phyloP scores from a whole-genome alignment of 2,797 vertebrate species.

The Oryzias dopingdopingensis region DNA sequence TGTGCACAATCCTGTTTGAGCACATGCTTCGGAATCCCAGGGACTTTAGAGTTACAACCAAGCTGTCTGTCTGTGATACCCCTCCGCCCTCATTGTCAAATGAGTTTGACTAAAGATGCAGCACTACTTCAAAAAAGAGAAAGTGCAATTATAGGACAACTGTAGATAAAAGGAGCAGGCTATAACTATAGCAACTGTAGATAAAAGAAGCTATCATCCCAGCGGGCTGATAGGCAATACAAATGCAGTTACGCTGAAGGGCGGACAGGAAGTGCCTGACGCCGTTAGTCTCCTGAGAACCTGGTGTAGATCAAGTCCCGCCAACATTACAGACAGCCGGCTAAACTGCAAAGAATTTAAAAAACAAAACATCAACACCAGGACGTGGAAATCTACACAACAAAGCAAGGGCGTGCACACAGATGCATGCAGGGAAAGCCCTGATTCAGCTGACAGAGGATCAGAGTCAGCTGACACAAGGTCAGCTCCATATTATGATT shows the following conservation, averaged over 20 bases:
- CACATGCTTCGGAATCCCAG: slow-evolving; percentile 26
- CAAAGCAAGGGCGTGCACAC: slow-evolving; percentile 31
- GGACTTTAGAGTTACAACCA: slow-evolving; percentile 31
- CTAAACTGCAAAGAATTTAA: background rate
- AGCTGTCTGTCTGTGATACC: slow-evolving; percentile 4
- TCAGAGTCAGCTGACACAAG: slow-evolving; percentile 69
- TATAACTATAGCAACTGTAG: no score
- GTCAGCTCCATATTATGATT: slow-evolving; percentile 60
- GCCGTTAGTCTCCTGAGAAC: slow-evolving; percentile 27
- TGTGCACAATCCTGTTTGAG: slow-evolving; percentile 19
- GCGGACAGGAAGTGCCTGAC: slow-evolving; percentile 40
- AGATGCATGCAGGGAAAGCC: slow-evolving; percentile 56
- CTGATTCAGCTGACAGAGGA: slow-evolving; percentile 72
- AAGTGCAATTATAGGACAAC: no score
- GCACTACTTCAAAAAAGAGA: no score
- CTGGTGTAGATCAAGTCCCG: slow-evolving; percentile 30
- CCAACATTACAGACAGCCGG: slow-evolving; percentile 23
- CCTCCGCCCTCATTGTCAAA: slow-evolving; percentile 39
- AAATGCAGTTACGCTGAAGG: slow-evolving; percentile 43
- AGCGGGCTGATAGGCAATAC: slow-evolving; percentile 19
- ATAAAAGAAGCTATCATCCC: slow-evolving; percentile 4
- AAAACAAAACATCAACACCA: slow-evolving; percentile 4
- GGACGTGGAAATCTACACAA: slow-evolving; percentile 27
- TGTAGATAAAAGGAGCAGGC: background rate
- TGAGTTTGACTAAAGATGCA: slow-evolving; percentile 19